Base-by-base conservation (phyloP, 2,797 vertebrate genomes). In the Tenualosa thibaudeaui region DNA sequence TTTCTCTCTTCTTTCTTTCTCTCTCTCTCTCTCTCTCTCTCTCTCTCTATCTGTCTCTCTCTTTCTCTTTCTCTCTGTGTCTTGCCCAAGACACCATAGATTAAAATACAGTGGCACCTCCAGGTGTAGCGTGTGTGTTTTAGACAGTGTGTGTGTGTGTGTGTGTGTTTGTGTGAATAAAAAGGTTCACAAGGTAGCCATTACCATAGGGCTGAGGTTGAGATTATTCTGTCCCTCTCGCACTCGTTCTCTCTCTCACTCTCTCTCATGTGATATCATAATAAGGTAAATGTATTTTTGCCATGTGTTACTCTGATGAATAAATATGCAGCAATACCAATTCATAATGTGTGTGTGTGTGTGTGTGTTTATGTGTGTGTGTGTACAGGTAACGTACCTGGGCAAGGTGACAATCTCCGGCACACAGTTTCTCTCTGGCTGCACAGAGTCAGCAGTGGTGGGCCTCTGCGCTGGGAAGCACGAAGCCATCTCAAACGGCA, bases 391-490 rank as follows among this genome's bases (percentile, higher is more conserved):
- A 86, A 96, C 96, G 0, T 99, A 99, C 90, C 94, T 99, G 91
- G 98, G 98, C 81, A 99, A 99, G 86, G 95, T 99, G 91, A 96
- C 97, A 13, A 98, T 98, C 91, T 96, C 96, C 10, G 97, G 97
- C 88, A 96, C 97, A 89, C 97, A 98, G 84, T 99, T 99, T 93
- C 92, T 97, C 85, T 98, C 98, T 5, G 98, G 98, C 86, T 99
- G 98, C 94, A 99, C 98, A 3, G 98, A 99, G 89, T 97, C 97
- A 2, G 97, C 98, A 0, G 98, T 99, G 89, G 96, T 97, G 0
- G 97, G 98, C 88, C 96, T 99, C 85, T 98, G 98, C 95, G 97
- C 98, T 92, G 75, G 53, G n/a, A 90, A 85, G 82, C 95, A 92
- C 58, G 95, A 94, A 7, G 94, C 93, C 0, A 90, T 96, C 0